These are phyloP conservation scores for Rhingia rostrata DNA, from an alignment of 2,888 invertebrate species.

Conservation along the genomic window DNA sequence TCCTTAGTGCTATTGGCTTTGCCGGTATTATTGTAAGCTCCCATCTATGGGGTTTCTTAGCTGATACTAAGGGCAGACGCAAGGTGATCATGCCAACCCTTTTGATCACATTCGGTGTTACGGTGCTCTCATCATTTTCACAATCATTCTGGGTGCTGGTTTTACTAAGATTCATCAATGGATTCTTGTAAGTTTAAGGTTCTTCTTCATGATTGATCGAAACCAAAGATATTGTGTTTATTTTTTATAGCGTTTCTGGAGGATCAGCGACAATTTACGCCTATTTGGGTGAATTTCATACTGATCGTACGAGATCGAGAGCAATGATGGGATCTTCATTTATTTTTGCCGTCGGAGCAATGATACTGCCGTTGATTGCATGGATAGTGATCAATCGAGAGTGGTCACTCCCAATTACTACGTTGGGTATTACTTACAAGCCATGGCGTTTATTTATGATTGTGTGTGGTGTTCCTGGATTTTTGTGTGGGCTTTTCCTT, in stretches of 20 bases:
- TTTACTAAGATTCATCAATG: constrained; percentile 83
- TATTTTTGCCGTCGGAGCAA: constrained; percentile 79
- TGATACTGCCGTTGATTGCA: constrained; percentile 79
- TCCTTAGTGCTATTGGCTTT: constrained; percentile 82
- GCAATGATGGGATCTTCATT: constrained; percentile 80
- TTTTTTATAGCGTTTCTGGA: constrained; percentile 80
- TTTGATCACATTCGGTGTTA: constrained; percentile 82
- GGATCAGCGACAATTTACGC: constrained; percentile 84
- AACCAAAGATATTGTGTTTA: background rate
- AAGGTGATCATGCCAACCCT: constrained; percentile 83
- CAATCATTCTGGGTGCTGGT: constrained; percentile 84
- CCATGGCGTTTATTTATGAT: constrained; percentile 81
- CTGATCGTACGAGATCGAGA: constrained; percentile 82
- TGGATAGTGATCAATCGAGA: constrained; percentile 79
- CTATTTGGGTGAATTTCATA: constrained; percentile 84
- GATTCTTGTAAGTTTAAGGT: constrained; percentile 83
- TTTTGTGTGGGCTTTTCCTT: constrained; percentile 77
- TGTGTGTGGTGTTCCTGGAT: constrained; percentile 79
- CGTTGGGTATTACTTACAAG: constrained; percentile 78
- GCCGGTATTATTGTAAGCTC: constrained; percentile 84
- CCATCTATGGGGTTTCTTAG: constrained; percentile 85
- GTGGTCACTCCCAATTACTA: constrained; percentile 77
- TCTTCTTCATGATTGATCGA: background rate
- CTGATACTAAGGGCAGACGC: constrained; percentile 84
- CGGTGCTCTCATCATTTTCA: constrained; percentile 83